Evolutionary conservation across 2,888 invertebrate genomes (phyloP).

Genomic region (Carterocephalus palaemon): DNA sequence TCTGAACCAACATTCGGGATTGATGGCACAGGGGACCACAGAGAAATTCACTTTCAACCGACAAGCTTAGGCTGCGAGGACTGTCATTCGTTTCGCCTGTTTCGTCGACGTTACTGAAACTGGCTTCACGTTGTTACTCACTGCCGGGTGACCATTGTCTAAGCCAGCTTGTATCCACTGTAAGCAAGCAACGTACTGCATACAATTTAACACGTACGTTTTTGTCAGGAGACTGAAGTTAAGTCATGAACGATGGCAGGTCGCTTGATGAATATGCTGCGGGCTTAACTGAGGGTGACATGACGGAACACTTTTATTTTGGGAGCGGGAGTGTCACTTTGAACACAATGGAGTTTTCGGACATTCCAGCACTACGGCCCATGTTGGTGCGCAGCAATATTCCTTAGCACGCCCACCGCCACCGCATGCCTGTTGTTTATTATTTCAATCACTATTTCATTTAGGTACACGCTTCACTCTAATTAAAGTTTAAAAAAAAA

Average conservation of each 20-base stretch:
- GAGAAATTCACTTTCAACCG: constrained; percentile 9
- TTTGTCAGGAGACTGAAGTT: not conserved
- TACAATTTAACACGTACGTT: not conserved
- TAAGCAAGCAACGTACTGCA: not conserved
- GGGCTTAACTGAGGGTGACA: constrained; percentile 10
- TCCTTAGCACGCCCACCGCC: too few relatives aligned
- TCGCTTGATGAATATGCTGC: constrained; percentile 12
- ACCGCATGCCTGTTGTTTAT: too few relatives aligned
- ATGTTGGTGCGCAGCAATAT: too few relatives aligned
- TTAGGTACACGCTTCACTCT: too few relatives aligned
- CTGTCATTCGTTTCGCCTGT: not conserved
- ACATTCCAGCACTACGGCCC: not conserved
- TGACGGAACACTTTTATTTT: constrained; percentile 6
- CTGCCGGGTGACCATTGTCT: not conserved
- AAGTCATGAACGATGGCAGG: constrained; percentile 10
- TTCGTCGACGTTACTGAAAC: not conserved
- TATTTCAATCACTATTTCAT: too few relatives aligned
- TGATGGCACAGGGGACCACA: constrained; percentile 2
- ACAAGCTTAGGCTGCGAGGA: constrained; percentile 1
- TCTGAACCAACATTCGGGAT: constrained; percentile 1
- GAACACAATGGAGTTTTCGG: not conserved
- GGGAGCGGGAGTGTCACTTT: not conserved
- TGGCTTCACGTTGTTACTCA: not conserved
- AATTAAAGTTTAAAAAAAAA: too few relatives aligned
- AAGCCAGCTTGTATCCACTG: not conserved